Percentiles rank a stretch among this genome's conserved stretches.
Conservation (phyloP, 1,140 invertebrate genomes). For the Anagrus nilaparvatae region DNA sequence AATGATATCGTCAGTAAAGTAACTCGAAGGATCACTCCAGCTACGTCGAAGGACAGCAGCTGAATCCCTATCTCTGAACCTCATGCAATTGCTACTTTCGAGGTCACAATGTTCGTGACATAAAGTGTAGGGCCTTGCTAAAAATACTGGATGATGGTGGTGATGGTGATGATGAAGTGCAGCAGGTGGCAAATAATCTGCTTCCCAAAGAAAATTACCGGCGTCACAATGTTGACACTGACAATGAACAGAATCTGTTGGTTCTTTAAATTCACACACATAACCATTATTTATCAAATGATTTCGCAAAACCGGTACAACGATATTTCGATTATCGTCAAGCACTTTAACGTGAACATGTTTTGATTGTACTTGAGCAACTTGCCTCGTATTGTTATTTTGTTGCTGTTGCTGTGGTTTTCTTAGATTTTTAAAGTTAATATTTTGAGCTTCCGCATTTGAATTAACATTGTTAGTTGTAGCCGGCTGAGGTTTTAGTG, state of each 20-base stretch:
- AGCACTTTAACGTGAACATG: conserved; percentile 39
- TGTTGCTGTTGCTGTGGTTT: conserved; percentile 17
- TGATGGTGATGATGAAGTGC: not conserved
- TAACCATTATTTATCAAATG: too few relatives aligned
- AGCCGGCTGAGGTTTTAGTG: not conserved
- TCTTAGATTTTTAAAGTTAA: conserved; percentile 15
- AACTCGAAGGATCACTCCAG: conserved; percentile 50
- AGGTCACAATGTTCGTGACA: conserved; percentile 25
- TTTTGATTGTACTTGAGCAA: conserved; percentile 29
- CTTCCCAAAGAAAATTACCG: conserved; percentile 64
- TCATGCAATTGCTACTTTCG: not conserved
- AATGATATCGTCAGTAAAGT: conserved; percentile 30
- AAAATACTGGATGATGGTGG: conserved; percentile 24
- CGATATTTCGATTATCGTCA: conserved; percentile 39
- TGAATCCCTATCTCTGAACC: too few relatives aligned
- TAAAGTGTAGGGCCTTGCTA: conserved; percentile 23
- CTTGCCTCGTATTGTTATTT: conserved; percentile 12
- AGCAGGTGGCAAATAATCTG: conserved; percentile 39
- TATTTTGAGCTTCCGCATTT: conserved; percentile 2
- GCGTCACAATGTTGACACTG: conserved; percentile 74
- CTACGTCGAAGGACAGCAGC: conserved; percentile 46
- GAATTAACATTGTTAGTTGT: conserved; percentile 7
- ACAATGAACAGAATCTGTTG: conserved; percentile 52
- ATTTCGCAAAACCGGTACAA: conserved; percentile 28
- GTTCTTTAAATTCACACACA: too few relatives aligned